Evolutionary conservation across 92 coral and sea anemone genomes (phyloP), one percentile per base, ranked within the genome.

Genomic region (Actinostola sp.): DNA sequence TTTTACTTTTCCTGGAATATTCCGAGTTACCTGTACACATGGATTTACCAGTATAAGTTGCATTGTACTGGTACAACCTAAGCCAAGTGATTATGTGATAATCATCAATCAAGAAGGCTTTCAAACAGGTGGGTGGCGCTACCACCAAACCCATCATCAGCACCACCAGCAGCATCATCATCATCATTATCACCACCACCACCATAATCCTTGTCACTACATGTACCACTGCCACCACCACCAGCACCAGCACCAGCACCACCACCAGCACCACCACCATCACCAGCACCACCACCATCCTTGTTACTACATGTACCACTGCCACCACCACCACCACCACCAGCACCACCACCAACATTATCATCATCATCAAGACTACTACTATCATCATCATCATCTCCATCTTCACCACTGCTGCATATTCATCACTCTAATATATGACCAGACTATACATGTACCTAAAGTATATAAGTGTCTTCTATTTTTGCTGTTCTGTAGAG

Each of bases 81-180:
- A 61, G 66, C 81, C 72, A 57, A 58, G 42, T 20, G 87, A 86
- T 45, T 87, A 86, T 61, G 78, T 86, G 21, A 60, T 86, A 16
- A 16, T 56, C 32, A 52, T 86, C 6, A 61, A 11, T n/a, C 45
- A 60, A 38, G 79, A 80, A 32, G 84, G 77, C 8, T 81, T 86
- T 55, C 24, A 63, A 36, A 83, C 88, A 32, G 84, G 92, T 77
- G 30, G 11, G 79, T 23, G 23, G 27, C 32, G 20, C 29, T 9
- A 17, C 20, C n/a, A 48, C n/a, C n/a, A 9, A n/a, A n/a, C n/a
- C 14, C 45, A 39, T 14, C 14, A 39, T 39, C 60, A n/a, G n/a
- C n/a, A n/a, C n/a, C n/a, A n/a, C n/a, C n/a, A n/a, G n/a, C n/a
- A n/a, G n/a, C n/a, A n/a, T n/a, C n/a, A n/a, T n/a, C n/a, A n/a